Evolutionary conservation across 2,797 vertebrate species (phyloP), one percentile per base, ranked within the genome.

Genomic region (Lepilemur ruficaudatus): DNA sequence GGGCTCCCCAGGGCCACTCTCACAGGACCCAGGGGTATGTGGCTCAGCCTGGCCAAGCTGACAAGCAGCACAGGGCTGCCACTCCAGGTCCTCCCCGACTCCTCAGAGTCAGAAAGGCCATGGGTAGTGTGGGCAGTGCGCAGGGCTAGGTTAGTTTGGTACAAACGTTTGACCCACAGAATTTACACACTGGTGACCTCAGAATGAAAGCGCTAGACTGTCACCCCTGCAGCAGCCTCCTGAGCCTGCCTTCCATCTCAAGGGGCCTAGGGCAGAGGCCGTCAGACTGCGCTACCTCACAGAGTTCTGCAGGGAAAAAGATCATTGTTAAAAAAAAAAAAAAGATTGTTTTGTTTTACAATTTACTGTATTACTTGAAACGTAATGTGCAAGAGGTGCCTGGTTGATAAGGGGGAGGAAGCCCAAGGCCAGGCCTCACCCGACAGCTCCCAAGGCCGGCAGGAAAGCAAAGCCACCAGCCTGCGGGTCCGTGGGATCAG

Each of bases 401-500:
- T 87, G 15, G 38, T 81, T 30, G 12, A 12, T 15, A 4, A 38
- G 65, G 25, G 38, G 11, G 55, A 63, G 35, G 65, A 63, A 59
- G 38, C 23, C 50, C 52, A 73, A 25, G 32, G 14, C 13, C 43
- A 32, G 93, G 63, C 35, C 32, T 55, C 18, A 10, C 61, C 41
- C 15, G 7, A 63, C 61, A 35, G 70, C 41, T 9, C 14, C 38
- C 61, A 59, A 6, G 20, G 43, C 59, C 48, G 38, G 86, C 12
- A 22, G 59, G 35, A 46, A 3, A 46, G 12, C 3, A 3, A 3
- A 46, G 12, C 3, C 2, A 18, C 25, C 30, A 0, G 32, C 25
- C 65, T 41, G 46, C 30, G 14, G 15, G 43, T 5, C 2, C 52
- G 43, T 38, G 43, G 63, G 59, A 30, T 18, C 8, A 17, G 72